A percentile compares a stretch with the other conserved stretches of the same genome.
Conservation (phyloP, 2,113 vertebrate species). For the Hippolais icterina region DNA sequence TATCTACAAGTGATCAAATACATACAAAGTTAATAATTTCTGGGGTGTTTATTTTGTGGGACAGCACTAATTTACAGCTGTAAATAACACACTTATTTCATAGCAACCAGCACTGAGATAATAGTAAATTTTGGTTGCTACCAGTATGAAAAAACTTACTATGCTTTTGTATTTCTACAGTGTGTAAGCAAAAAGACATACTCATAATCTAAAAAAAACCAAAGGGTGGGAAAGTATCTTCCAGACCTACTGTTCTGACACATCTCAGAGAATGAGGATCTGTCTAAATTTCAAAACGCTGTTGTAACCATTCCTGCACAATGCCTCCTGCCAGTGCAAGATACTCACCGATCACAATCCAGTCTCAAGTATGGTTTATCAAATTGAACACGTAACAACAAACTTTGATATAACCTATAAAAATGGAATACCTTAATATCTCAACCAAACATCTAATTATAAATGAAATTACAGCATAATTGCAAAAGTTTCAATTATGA, state of each 20-base stretch:
- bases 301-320: neutral
- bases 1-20: neutral
- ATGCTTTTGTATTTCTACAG: neutral
- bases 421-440: neutral
- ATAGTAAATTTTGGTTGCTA: neutral
- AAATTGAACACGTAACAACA: neutral
- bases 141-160: neutral
- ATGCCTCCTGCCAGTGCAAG: neutral
- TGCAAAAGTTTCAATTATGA: conserved; percentile 1
- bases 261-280: neutral
- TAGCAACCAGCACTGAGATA: neutral
- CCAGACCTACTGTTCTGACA: neutral
- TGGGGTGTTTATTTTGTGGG: neutral
- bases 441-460: neutral
- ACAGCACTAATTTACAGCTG: neutral
- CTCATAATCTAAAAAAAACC: neutral
- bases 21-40: neutral
- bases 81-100: neutral
- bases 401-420: neutral
- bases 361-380: neutral
- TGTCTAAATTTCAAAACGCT: neutral
- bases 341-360: neutral
- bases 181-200: neutral
- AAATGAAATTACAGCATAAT: conserved; percentile 15
- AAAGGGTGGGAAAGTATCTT: neutral